These are phyloP conservation scores for Musca vetustissima DNA, from an alignment of 1,140 invertebrate genomes.

Conservation along the genomic window DNA sequence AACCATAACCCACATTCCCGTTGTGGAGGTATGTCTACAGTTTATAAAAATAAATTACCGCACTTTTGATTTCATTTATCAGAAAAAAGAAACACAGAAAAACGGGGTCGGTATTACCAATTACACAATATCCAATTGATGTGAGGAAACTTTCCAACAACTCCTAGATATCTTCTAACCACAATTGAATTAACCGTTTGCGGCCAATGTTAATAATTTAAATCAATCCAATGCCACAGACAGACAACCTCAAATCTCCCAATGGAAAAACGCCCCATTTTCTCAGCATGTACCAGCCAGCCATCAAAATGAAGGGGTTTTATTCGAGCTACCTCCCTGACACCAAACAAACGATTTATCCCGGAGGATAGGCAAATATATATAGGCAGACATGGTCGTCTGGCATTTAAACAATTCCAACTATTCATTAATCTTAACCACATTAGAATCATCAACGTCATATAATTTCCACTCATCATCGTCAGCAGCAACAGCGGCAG, in stretches of 20 bases:
- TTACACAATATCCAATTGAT: not conserved
- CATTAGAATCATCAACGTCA: constrained; percentile 21
- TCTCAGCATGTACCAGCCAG: too few relatives aligned
- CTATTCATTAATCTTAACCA: constrained; percentile 24
- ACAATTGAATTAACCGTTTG: constrained; percentile 15
- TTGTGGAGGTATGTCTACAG: too few relatives aligned
- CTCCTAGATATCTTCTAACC: too few relatives aligned
- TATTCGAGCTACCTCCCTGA: too few relatives aligned
- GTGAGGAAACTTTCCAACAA: not conserved
- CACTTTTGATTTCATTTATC: constrained; percentile 16
- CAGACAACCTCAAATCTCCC: not conserved
- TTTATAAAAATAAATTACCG: constrained; percentile 5
- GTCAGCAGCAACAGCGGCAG: not conserved
- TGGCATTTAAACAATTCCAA: constrained; percentile 16
- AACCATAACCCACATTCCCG: too few relatives aligned
- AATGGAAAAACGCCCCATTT: too few relatives aligned
- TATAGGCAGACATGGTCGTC: too few relatives aligned
- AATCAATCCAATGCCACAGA: not conserved
- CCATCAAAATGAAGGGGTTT: too few relatives aligned
- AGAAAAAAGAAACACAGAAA: too few relatives aligned
- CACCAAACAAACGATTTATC: too few relatives aligned
- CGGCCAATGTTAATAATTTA: constrained; percentile 3
- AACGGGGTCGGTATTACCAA: not conserved
- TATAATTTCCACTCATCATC: constrained; percentile 8
- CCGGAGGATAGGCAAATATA: too few relatives aligned